Evolutionary conservation across 2,113 vertebrate species (phyloP).

Genomic region (Pandion haliaetus): DNA sequence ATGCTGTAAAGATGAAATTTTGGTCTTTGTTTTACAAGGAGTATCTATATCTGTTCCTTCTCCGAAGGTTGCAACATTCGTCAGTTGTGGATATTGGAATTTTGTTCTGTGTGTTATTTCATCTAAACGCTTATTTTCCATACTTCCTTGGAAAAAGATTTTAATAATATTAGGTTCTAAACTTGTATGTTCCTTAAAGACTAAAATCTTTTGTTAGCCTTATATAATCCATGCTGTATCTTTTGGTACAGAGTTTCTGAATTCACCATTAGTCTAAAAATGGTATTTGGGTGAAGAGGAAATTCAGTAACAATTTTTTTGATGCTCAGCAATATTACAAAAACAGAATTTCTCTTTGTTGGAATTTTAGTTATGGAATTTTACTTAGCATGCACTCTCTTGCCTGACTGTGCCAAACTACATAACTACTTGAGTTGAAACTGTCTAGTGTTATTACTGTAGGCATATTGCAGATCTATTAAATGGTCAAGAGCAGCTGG

Average conservation of each 20-base stretch:
- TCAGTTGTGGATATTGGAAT: neutral
- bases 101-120: neutral
- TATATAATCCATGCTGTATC: neutral
- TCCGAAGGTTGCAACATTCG: neutral
- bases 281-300: neutral
- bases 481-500: neutral
- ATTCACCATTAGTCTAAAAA: neutral
- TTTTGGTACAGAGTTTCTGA: neutral
- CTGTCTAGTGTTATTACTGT: neutral
- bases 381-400: neutral
- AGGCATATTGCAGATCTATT: neutral
- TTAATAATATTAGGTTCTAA: neutral
- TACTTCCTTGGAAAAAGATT: neutral
- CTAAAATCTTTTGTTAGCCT: neutral
- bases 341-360: neutral
- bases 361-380: neutral
- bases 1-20: neutral
- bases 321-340: neutral
- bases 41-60: neutral
- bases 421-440: neutral
- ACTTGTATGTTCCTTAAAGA: neutral
- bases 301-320: neutral
- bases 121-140: neutral
- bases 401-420: neutral
- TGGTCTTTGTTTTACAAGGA: neutral